A percentile compares a stretch with the other conserved stretches of the same genome.
These are phyloP conservation scores for Drosophila testacea DNA, from an alignment of 2,888 invertebrate genomes.

Conservation along the genomic window DNA sequence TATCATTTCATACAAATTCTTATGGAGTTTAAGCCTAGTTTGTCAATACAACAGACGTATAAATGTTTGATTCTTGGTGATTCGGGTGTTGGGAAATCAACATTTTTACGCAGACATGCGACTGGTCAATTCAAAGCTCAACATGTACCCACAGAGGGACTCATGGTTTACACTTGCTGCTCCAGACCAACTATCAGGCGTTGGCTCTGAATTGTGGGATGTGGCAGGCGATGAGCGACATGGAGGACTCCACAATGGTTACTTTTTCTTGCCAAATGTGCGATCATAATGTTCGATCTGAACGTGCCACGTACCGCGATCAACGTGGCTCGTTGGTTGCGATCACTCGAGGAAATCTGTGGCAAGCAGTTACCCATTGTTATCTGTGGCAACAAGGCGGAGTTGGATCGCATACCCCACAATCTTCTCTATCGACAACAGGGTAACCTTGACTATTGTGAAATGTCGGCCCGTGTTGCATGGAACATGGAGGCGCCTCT, in stretches of 20 bases:
- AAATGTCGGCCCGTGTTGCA: constrained; percentile 31
- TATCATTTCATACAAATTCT: background rate
- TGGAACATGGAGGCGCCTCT: constrained; percentile 41
- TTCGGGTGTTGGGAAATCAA: constrained; percentile 44
- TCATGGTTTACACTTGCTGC: constrained; percentile 33
- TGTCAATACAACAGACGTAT: background rate
- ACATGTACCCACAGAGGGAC: constrained; percentile 32
- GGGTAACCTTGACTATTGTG: constrained; percentile 34
- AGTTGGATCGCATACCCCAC: constrained; percentile 34
- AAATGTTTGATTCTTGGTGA: constrained; percentile 46
- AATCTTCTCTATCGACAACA: constrained; percentile 2
- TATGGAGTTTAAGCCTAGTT: constrained; percentile 22
- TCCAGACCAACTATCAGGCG: constrained; percentile 41
- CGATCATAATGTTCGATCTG: constrained; percentile 46
- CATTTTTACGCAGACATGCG: constrained; percentile 33
- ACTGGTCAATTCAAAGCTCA: constrained; percentile 31
- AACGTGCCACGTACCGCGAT: too few species aligned
- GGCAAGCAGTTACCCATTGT: constrained; percentile 33
- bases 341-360: constrained; percentile 18
- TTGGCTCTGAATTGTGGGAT: constrained; percentile 39
- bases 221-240: constrained; percentile 27
- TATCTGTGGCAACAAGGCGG: constrained; percentile 50
- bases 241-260: constrained; percentile 28
- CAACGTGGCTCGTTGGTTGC: constrained; percentile 30
- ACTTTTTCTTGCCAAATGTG: constrained; percentile 41